Evolutionary conservation across 2,113 vertebrate species (phyloP), one percentile per base, ranked within the genome.

Genomic region (Lasiurus cinereus): DNA sequence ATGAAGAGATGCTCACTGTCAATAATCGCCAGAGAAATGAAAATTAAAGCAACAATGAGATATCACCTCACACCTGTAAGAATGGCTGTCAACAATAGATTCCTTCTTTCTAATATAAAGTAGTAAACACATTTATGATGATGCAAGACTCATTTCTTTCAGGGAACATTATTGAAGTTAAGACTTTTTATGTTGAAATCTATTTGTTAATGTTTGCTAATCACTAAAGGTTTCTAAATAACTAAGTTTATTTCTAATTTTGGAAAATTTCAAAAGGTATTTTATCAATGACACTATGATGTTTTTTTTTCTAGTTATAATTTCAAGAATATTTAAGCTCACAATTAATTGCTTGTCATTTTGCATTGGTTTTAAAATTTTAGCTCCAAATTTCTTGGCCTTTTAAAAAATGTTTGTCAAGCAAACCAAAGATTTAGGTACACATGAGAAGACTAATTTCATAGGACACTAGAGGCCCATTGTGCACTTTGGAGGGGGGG

Each of bases 141-240:
- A 9, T 36, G 16, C 27, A 39, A 74, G 21, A 84, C 6, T 83
- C 29, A 27, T 87, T 92, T 85, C 22, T 87, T 94, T 83, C n/a
- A 56, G 39, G 21, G 36, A 79, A 79, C 1, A 27, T 74, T 62
- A 46, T 69, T 87, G 33, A 74, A 59, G 12, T 86, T 87, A 24
- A 27, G 31, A 95, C 31, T 82, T 94, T 69, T 88, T 29, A 76
- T 66, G 6, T 79, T 94, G n/a, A 83, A 54, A 90, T 92, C 8
- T 90, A 27, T 52, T 90, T 94, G 18, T 76, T 88, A 84, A n/a
- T 66, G 4, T 43, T 90, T 66, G 21, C 12, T 88, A 76, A 76
- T 88, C 76, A 64, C 31, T 87, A 56, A 94, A 83, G 27, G 31
- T 86, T 86, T 79, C 48, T 59, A 77, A 77, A 18, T 24, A 91